Conservation (phyloP, 2,888 invertebrate genomes). For the Nomada lathburiana region DNA sequence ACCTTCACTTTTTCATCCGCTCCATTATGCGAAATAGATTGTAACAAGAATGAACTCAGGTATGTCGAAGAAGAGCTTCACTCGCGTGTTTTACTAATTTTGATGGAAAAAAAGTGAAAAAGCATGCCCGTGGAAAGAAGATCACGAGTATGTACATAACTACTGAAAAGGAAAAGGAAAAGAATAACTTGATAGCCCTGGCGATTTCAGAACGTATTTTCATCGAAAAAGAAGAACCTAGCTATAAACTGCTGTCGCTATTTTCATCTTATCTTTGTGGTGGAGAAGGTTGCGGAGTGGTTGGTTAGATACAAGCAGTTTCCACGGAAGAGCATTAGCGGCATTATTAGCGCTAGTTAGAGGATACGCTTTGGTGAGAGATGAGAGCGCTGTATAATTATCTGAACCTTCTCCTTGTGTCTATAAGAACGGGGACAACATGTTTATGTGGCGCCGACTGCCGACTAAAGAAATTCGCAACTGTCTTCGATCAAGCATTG, state of each 20-base stretch:
- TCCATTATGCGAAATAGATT: no score
- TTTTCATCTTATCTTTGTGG: constrained; percentile 66
- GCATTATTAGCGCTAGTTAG: constrained; percentile 81
- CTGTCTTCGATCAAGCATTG: constrained; percentile 52
- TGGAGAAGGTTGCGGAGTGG: constrained; percentile 59
- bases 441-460: constrained; percentile 73
- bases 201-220: constrained; percentile 30
- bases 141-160: background rate
- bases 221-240: constrained; percentile 27
- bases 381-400: constrained; percentile 79
- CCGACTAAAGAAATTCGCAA: constrained; percentile 58
- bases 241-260: constrained; percentile 54
- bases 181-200: background rate
- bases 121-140: background rate
- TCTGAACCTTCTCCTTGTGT: constrained; percentile 61
- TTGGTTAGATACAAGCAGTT: constrained; percentile 77
- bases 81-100: no score
- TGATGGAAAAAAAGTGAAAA: background rate
- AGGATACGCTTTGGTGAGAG: constrained; percentile 77
- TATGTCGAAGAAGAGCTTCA: no score
- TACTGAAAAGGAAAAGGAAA: background rate
- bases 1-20: no score
- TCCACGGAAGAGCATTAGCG: constrained; percentile 80
- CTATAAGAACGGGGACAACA: constrained; percentile 67
- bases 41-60: no score